These are phyloP conservation scores for Nycticebus coucang DNA, from an alignment of 2,113 vertebrate genomes.

Conservation along the genomic window DNA sequence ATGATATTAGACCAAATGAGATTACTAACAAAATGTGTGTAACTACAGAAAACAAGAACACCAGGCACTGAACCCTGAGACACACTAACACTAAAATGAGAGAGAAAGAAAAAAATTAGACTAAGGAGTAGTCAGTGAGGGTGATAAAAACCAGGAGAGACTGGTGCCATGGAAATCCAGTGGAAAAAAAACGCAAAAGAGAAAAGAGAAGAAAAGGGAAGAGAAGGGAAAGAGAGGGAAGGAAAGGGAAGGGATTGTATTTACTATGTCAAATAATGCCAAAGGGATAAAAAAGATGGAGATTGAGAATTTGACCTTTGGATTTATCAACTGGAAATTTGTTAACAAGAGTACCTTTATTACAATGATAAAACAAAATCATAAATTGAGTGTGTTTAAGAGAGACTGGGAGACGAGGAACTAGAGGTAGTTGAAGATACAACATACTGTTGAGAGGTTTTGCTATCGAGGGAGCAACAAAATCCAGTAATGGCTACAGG, in stretches of 20 bases:
- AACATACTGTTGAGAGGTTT: neutral
- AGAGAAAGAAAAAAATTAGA: neutral
- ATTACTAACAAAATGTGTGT: neutral
- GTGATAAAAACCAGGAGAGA: neutral
- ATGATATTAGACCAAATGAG: neutral
- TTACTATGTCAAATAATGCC: neutral
- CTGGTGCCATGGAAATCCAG: neutral
- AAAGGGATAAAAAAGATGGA: neutral
- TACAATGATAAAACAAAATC: neutral
- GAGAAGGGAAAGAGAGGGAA: neutral
- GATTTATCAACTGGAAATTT: neutral
- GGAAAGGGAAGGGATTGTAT: no score
- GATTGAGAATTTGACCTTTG: neutral
- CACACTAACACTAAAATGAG: neutral
- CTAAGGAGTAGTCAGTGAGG: neutral
- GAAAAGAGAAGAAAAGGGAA: neutral
- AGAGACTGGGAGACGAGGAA: neutral
- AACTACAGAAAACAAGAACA: neutral
- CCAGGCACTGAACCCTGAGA: neutral
- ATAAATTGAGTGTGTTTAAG: neutral
- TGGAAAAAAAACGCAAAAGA: neutral
- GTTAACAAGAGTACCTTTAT: neutral
- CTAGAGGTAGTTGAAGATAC: neutral
- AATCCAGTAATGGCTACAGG: neutral
- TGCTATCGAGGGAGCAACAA: neutral